Base-by-base conservation (phyloP, 2,888 invertebrate genomes). In the Bombylius discolor region DNA sequence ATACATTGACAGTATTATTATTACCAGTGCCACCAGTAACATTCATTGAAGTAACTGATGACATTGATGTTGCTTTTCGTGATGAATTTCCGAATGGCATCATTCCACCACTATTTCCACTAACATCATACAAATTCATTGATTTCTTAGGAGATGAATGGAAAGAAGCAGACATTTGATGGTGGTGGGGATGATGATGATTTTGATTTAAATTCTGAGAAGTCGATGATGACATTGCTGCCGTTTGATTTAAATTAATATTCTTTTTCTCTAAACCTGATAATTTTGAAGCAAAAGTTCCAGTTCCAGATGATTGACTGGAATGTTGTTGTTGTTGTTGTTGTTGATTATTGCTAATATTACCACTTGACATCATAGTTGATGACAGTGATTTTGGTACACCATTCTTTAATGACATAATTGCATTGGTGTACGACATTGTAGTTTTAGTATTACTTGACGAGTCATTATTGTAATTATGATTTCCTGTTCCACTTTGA, bases 351-450 rank as follows among this genome's bases (percentile, higher is more conserved):
- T 58, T 33, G 62, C 52, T 46, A 51, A 7, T 48, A 23, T 23
- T 23, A 23, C 23, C 23, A 23, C 23, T 23, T 23, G 23, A 23
- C 23, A 23, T 23, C 23, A 23, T 23, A 65, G 70, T 73, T 66
- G 65, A 68, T 67, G 66, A 70, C 64, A 65, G 54, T 51, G 66
- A 64, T 59, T 64, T 65, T 34, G 62, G 62, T 54, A 61, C 65
- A 52, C 53, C 65, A 59, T 76, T 72, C 46, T 78, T 77, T 31
- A 78, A 73, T 34, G 79, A 78, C 75, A 78, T 78, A 58, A 79
- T 78, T 46, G 78, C 78, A 58, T 76, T 77, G 9, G 79, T 78
- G 63, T 80, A 79, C 1, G 79, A 78, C 75, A 79, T 78, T 14
- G 80, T 79, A 7, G 79, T 78, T 63, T 78, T 76, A 60, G 81